Evolutionary conservation across 2,113 vertebrate species (phyloP), one percentile per base, ranked within the genome.

Genomic region (Protomyctophum bolini): DNA sequence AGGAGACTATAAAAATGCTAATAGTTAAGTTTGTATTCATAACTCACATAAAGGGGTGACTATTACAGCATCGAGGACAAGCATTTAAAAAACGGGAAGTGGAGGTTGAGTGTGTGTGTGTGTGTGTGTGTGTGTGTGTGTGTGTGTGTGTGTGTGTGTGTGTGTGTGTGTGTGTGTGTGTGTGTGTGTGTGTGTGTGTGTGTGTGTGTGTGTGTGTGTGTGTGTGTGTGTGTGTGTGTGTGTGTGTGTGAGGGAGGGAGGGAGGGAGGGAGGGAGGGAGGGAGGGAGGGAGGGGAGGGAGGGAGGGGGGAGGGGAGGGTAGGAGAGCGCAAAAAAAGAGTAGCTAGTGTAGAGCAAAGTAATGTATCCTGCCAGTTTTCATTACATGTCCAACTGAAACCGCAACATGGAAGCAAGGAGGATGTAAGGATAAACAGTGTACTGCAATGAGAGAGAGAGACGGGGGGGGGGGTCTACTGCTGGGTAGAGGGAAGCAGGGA

Each of bases 301-400:
- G 28, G 64, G 9, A 54, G 47, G 73, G 64, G 10, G 60, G 12
- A 1, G 48, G 52, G 49, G 59, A 21, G 64, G 21, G 45, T 21
- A 21, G 21, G 21, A 21, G 80, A 77, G 58, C 12, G 15, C 47
- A 76, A 57, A 79, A 76, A 59, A 78, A 60, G 59, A 72, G 71
- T 73, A 76, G 74, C 76, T 73, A 82, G 74, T 68, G 77, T 48
- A 28, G 54, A 61, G 77, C 77, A 78, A 75, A 83, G 83, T 88
- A 87, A 85, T 86, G 85, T 83, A 77, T 77, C 82, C 83, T 91
- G 87, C 88, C 88, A 90, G 77, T 86, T 91, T 83, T 85, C 85
- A 89, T 89, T 87, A 77, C 87, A 82, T 86, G 84, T 73, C 68
- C 83, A 75, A 75, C 61, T 58, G 61, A 80, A 89, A 77, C 54